These are phyloP conservation scores for Uloborus plumipes DNA, from an alignment of 2,888 invertebrate species.

Conservation along the genomic window DNA sequence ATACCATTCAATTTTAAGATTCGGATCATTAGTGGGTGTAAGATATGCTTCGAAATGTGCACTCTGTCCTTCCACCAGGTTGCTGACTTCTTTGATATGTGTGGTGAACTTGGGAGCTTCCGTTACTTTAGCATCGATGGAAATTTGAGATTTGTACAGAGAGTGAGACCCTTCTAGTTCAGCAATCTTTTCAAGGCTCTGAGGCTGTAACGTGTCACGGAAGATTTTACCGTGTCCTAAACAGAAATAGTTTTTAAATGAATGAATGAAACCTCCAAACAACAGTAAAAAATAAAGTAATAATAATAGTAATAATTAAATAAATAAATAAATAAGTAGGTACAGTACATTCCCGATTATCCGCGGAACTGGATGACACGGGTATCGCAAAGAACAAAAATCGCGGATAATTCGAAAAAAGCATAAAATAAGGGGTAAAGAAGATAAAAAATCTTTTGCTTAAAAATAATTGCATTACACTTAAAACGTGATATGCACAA, in stretches of 20 bases:
- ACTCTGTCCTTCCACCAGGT: constrained; percentile 90
- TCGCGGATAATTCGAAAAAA: no score
- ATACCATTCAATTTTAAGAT: constrained; percentile 92
- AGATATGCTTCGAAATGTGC: constrained; percentile 94
- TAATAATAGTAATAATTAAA: no score
- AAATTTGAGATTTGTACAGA: constrained; percentile 46
- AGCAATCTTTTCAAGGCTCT: constrained; percentile 87
- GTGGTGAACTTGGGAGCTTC: constrained; percentile 89
- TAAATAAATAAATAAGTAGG: no score
- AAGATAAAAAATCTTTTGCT: no score
- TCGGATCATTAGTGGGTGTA: constrained; percentile 91
- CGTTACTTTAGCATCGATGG: constrained; percentile 74
- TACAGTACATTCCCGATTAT: no score
- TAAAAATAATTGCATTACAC: no score
- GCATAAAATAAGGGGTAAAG: no score
- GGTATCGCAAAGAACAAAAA: no score
- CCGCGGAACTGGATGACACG: no score
- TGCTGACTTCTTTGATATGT: constrained; percentile 84
- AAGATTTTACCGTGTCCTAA: constrained; percentile 70
- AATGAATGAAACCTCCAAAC: not conserved
- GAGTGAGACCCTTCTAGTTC: constrained; percentile 78
- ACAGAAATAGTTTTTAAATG: not conserved
- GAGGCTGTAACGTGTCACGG: constrained; percentile 90
- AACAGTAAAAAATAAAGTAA: no score
- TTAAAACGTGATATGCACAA: no score